Evolutionary conservation across 35 echinoderm and acorn worm genomes (phyloP).

Genomic region (Amphiura filiformis): DNA sequence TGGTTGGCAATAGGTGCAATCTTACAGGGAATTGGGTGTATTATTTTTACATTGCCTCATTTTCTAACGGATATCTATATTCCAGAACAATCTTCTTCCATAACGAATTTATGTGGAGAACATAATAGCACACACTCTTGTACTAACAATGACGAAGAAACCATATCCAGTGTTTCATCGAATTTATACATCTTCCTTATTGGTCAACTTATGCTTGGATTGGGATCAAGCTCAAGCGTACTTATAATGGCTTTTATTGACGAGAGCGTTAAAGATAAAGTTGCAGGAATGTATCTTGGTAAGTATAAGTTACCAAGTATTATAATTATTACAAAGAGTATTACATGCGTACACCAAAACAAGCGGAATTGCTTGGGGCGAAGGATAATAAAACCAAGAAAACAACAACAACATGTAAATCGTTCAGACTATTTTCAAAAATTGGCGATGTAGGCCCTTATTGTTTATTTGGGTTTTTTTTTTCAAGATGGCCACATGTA

Average conservation of each 20-base stretch:
- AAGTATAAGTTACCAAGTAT: no score
- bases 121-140: no score
- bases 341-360: no score
- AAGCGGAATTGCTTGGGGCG: no score
- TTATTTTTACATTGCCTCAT: conserved; percentile 18
- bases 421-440: no score
- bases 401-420: no score
- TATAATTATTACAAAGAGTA: no score
- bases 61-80: conserved; percentile 13
- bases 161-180: neutral
- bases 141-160: neutral
- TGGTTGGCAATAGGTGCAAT: no score
- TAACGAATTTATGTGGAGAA: neutral
- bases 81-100: neutral
- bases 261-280: conserved; percentile 1
- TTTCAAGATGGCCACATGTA: no score
- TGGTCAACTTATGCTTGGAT: neutral
- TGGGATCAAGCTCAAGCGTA: neutral
- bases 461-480: no score
- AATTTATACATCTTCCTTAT: conserved; percentile 20
- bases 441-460: no score
- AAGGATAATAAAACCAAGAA: no score
- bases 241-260: neutral
- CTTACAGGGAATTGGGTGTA: neutral
- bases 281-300: conserved; percentile 14